Conservation (phyloP, 2,888 invertebrate genomes). For the Stenurella melanura region DNA sequence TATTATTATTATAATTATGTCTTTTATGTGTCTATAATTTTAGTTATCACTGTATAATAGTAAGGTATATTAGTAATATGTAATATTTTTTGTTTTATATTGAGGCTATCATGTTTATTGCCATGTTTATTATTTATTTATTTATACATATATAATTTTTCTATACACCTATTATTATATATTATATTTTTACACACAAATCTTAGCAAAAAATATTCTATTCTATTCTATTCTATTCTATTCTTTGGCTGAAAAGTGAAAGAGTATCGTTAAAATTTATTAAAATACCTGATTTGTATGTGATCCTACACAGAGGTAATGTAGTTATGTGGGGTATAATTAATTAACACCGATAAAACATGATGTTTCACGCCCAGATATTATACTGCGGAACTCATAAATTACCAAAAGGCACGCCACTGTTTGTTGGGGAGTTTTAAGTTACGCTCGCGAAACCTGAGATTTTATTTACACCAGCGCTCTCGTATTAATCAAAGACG, state of each 20-base stretch:
- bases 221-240: too few relatives aligned
- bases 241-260: neutral
- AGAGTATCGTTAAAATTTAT: slow-evolving; percentile 20
- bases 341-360: slow-evolving; percentile 52
- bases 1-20: too few relatives aligned
- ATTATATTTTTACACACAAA: too few relatives aligned
- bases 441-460: slow-evolving; percentile 53
- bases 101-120: too few relatives aligned
- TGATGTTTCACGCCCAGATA: slow-evolving; percentile 50
- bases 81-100: too few relatives aligned
- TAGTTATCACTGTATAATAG: too few relatives aligned
- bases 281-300: slow-evolving; percentile 23
- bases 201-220: too few relatives aligned
- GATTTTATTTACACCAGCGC: slow-evolving; percentile 54
- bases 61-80: too few relatives aligned
- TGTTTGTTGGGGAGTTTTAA: slow-evolving; percentile 49
- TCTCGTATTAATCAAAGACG: slow-evolving; percentile 54
- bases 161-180: too few relatives aligned
- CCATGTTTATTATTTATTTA: too few relatives aligned
- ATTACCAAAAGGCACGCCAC: slow-evolving; percentile 50
- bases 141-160: too few relatives aligned
- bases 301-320: slow-evolving; percentile 14
- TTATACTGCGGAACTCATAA: slow-evolving; percentile 49
- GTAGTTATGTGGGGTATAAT: slow-evolving; percentile 37
- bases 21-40: too few relatives aligned